A percentile compares a stretch with the other conserved stretches of the same genome.
Conservation (phyloP, 2,113 vertebrate genomes). For the Helogale parvula region DNA sequence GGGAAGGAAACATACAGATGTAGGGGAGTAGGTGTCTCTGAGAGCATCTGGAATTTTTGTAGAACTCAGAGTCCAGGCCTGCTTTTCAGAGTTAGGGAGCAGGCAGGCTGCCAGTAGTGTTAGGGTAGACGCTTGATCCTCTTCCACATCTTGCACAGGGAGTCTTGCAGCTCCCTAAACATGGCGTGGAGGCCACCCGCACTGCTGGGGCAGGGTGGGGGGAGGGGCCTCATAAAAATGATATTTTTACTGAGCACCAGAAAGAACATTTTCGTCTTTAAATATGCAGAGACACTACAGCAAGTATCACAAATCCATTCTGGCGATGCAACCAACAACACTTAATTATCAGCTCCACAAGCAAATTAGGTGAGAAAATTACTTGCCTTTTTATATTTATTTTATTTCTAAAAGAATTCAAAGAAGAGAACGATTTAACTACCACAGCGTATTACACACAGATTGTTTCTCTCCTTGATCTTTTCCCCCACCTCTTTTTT, state of each 20-base stretch:
- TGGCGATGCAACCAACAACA: conserved; percentile 87
- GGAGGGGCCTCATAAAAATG: conserved; percentile 69
- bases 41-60: conserved; percentile 12
- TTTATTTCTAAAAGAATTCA: conserved; percentile 87
- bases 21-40: background rate
- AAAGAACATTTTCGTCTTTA: conserved; percentile 85
- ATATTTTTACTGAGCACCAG: conserved; percentile 82
- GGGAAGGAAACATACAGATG: background rate
- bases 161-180: conserved; percentile 34
- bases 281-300: conserved; percentile 88
- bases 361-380: conserved; percentile 92
- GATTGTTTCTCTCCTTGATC: conserved; percentile 50
- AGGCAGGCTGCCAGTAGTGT: background rate
- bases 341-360: conserved; percentile 92
- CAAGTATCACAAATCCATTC: conserved; percentile 85
- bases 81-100: background rate
- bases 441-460: conserved; percentile 65
- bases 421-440: conserved; percentile 80
- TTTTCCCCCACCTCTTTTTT: background rate
- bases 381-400: conserved; percentile 90
- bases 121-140: background rate
- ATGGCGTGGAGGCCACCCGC: background rate
- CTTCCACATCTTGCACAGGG: background rate
- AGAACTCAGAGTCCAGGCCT: background rate
- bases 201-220: background rate